Conservation (phyloP, 1,140 invertebrate genomes). For the Drosophila mayri region DNA sequence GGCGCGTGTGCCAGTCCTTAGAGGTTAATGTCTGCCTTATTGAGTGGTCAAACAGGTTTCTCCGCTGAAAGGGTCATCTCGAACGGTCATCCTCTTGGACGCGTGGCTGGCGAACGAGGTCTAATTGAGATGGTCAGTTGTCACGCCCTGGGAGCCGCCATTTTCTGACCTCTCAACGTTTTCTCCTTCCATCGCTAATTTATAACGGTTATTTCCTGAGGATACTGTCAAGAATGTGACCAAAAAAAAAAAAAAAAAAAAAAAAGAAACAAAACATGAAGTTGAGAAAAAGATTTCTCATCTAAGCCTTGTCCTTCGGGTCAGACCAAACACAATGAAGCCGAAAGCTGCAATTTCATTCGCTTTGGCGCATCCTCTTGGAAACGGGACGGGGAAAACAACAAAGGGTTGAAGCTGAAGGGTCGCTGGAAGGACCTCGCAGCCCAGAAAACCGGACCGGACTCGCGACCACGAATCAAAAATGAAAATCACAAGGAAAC, state of each 20-base stretch:
- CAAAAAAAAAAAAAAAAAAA: conserved; percentile 3
- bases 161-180: background rate
- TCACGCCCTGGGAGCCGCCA: conserved; percentile 10
- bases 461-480: conserved; percentile 71
- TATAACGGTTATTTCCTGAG: conserved; percentile 68
- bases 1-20: conserved; percentile 40
- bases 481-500: conserved; percentile 71
- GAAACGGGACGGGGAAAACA: conserved; percentile 26
- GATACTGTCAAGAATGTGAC: conserved; percentile 24
- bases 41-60: conserved; percentile 68
- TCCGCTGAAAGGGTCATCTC: conserved; percentile 36
- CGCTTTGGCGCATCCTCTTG: conserved; percentile 70
- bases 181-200: conserved; percentile 28
- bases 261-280: conserved; percentile 8
- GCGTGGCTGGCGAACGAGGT: conserved; percentile 49
- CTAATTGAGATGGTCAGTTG: conserved; percentile 57
- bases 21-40: conserved; percentile 44
- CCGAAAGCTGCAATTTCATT: conserved; percentile 75
- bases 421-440: conserved; percentile 54
- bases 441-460: conserved; percentile 72
- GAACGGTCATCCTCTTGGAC: conserved; percentile 38
- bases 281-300: conserved; percentile 67
- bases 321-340: conserved; percentile 43
- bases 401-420: conserved; percentile 77
- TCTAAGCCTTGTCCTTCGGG: conserved; percentile 48